phyloP scores from a whole-genome alignment of 2,888 invertebrate genomes.

The Cyaniris semiargus region DNA sequence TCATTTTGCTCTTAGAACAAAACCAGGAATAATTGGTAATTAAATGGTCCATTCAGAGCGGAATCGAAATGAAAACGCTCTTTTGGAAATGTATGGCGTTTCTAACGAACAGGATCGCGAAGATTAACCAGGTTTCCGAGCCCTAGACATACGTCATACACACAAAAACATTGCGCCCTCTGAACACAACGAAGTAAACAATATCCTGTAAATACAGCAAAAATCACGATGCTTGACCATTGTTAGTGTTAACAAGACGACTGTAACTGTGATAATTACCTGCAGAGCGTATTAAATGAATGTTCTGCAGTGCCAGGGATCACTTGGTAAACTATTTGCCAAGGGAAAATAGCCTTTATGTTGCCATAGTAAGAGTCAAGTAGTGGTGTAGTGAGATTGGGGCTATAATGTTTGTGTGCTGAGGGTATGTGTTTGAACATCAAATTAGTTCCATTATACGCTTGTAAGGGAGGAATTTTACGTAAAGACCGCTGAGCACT shows the following conservation, averaged over 20 bases:
- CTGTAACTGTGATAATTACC: conserved; percentile 57
- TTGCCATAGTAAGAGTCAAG: conserved; percentile 5
- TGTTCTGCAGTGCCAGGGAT: conserved; percentile 56
- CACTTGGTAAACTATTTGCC: neutral
- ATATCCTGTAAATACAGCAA: conserved; percentile 55
- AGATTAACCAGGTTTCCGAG: too few relatives aligned
- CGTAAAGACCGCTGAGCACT: conserved; percentile 50
- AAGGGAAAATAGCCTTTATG: conserved; percentile 33
- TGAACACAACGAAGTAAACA: conserved; percentile 46
- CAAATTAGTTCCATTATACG: conserved; percentile 79
- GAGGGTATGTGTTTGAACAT: conserved; percentile 75
- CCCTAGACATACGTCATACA: too few relatives aligned
- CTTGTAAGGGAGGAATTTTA: conserved; percentile 66
- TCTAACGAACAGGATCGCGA: too few relatives aligned
- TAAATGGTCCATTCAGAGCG: too few relatives aligned
- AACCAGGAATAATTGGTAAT: too few relatives aligned
- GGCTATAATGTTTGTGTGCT: conserved; percentile 63
- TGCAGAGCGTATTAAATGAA: conserved; percentile 69
- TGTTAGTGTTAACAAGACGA: conserved; percentile 43
- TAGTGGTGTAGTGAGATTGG: conserved; percentile 20
- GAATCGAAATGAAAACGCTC: too few relatives aligned
- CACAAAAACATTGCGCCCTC: neutral
- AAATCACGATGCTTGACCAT: conserved; percentile 59
- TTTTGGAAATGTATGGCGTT: too few relatives aligned
- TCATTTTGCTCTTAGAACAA: too few relatives aligned